Base-by-base conservation (phyloP, 2,888 invertebrate species). In the Strigamia transsilvanica region DNA sequence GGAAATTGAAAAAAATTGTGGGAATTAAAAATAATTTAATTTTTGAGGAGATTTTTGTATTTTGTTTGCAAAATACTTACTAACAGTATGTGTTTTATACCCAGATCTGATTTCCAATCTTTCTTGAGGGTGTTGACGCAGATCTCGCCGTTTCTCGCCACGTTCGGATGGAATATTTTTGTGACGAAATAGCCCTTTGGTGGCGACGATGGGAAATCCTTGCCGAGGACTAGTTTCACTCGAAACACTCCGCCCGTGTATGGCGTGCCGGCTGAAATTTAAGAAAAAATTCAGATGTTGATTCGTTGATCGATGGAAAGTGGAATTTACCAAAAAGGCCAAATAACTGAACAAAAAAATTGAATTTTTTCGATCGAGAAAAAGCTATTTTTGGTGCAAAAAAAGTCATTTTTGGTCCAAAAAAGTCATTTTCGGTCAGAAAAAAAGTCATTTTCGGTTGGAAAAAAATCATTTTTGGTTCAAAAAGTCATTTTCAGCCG, bases 111-210 rank as follows among this genome's bases (percentile, higher is more conserved):
- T 88, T 95, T 95, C 98, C 98, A 98, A 90, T 97, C 98, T 89
- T 94, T 96, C 89, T 96, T 95, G 84, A 98, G 91, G 83, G 98
- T 97, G 89, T 97, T 96, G 9, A 98, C 98, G 90, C 98, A 98
- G 87, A 98, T 98, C 89, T 97, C 97, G 83, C 98, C 98, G 90
- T 93, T 95, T 83, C 92, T 90, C 80, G 97, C 94, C 85, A 98
- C 97, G 90, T 98, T 98, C 34, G 98, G 98, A 89, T 98, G 98
- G 90, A 98, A 98, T 87, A 98, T 96, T 91, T 95, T 96, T 82
- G 98, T 98, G 84, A 96, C 90, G 89, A 98, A 98, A 90, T 88
- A 90, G n/a, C 89, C 97, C 89, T 97, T 97, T 79, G 98, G 98
- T 85, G 98, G 96, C 85, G 93, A 92, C 86, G 93, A 91, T 12